Evolutionary conservation across 2,797 vertebrate genomes (phyloP).

Genomic region (Acanthis flammea): DNA sequence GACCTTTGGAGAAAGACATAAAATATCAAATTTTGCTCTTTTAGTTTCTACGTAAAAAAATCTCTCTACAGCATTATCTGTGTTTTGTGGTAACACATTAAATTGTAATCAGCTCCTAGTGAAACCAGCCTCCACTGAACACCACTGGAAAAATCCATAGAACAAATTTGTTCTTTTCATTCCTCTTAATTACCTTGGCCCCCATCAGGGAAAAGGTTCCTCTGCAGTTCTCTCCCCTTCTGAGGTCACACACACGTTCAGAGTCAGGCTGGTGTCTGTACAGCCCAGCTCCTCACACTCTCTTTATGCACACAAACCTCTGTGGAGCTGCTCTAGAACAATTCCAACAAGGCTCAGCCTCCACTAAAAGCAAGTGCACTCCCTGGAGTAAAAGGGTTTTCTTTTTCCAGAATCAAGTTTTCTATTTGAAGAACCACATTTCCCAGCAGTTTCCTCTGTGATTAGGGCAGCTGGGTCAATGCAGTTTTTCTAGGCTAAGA

Average conservation of each 20-base stretch:
- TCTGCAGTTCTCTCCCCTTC: not conserved
- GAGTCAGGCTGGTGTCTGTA: not conserved
- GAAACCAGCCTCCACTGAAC: not conserved
- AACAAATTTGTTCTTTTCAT: not conserved
- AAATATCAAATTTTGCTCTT: not conserved
- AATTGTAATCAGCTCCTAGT: not conserved
- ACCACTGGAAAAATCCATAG: not conserved
- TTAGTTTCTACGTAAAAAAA: not conserved
- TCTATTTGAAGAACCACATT: accelerated
- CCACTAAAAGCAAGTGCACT: not conserved
- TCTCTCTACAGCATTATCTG: not conserved
- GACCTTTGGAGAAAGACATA: not conserved
- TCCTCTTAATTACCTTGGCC: not conserved
- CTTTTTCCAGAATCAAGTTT: not conserved
- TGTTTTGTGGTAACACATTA: not conserved
- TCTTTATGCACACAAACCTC: not conserved
- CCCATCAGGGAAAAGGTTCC: not conserved
- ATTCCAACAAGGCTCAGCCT: not conserved
- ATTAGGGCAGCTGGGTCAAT: not conserved
- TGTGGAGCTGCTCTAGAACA: not conserved
- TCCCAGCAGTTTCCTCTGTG: not conserved
- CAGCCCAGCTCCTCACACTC: not conserved
- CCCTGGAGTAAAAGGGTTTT: accelerated
- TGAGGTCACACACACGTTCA: accelerated
- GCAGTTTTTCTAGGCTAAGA: not conserved